phyloP scores from a whole-genome alignment of 2,113 vertebrate species.

The Solenodon paradoxus region DNA sequence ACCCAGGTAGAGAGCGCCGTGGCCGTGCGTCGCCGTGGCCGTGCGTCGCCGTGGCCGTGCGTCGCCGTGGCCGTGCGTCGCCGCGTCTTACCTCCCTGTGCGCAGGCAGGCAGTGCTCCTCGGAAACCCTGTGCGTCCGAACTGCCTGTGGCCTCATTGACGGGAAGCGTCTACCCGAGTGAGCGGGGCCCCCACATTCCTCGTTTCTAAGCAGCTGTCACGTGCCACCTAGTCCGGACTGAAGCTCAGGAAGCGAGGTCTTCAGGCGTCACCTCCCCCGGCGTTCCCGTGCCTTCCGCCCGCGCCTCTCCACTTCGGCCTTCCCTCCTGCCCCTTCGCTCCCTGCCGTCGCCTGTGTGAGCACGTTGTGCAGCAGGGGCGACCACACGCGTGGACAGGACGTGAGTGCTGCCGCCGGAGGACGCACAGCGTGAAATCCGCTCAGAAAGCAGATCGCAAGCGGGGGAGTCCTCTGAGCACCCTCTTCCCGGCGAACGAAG shows the following conservation, averaged over 20 bases:
- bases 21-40: too few species aligned
- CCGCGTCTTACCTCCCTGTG: too few species aligned
- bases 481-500: neutral
- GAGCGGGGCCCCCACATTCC: neutral
- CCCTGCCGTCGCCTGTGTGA: neutral
- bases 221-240: neutral
- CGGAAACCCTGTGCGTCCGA: neutral
- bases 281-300: neutral
- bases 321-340: neutral
- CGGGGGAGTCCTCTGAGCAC: neutral
- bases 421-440: neutral
- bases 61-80: too few species aligned
- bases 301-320: too few species aligned
- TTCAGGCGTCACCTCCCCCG: neutral
- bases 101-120: too few species aligned
- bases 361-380: neutral
- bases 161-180: too few species aligned
- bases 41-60: too few species aligned
- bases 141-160: too few species aligned
- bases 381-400: neutral
- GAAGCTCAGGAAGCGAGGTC: neutral
- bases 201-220: neutral
- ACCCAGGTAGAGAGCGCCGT: neutral
- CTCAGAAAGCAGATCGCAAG: neutral
- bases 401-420: neutral